phyloP scores from a whole-genome alignment of 2,797 vertebrate genomes.

The Gymnothorax javanicus region DNA sequence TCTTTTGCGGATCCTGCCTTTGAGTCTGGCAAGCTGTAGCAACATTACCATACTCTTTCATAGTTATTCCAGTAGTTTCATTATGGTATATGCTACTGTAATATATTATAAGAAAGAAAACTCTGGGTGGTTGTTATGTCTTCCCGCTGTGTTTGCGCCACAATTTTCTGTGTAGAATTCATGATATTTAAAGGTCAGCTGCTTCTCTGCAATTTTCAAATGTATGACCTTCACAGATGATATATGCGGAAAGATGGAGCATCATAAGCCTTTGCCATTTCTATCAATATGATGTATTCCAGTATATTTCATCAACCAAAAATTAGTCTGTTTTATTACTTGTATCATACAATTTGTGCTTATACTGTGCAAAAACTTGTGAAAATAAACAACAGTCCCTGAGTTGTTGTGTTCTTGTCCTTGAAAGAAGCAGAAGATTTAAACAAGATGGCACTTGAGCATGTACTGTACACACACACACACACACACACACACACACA shows the following conservation, averaged over 20 bases:
- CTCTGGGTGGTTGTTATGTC: background rate
- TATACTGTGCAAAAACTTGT: background rate
- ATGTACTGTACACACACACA: background rate
- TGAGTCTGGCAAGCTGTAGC: slow-evolving; percentile 2
- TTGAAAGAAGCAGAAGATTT: background rate
- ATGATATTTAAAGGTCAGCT: background rate
- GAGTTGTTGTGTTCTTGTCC: background rate
- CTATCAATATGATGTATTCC: background rate
- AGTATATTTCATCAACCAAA: background rate
- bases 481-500: no score
- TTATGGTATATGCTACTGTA: background rate
- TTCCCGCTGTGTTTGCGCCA: background rate
- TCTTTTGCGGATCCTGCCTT: background rate
- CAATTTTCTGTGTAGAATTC: background rate
- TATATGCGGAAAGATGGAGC: background rate
- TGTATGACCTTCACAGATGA: background rate
- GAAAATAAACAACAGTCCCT: slow-evolving; percentile 9
- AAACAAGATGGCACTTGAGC: background rate
- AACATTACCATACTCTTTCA: background rate
- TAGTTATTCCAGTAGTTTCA: background rate
- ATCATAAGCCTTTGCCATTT: background rate
- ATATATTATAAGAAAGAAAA: background rate
- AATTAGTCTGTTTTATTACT: background rate
- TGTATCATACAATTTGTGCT: background rate
- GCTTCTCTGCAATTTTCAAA: background rate